A percentile compares a stretch with the other conserved stretches of the same genome.
Evolutionary conservation across 2,888 invertebrate genomes (phyloP).

Genomic region (Euplexia lucipara): DNA sequence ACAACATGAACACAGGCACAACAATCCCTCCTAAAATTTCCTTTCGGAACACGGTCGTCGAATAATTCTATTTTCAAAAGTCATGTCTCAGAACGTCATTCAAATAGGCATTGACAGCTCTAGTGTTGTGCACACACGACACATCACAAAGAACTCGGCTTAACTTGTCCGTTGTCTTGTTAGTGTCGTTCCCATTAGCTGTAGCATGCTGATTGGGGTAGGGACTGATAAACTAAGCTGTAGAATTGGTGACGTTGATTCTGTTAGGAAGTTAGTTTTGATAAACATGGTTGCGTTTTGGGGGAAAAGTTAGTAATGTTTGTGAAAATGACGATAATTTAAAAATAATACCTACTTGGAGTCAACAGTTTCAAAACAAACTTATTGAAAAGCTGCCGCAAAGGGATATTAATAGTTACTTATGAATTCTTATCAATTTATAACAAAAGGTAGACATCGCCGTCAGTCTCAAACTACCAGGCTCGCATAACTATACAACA

Average conservation of each 20-base stretch:
- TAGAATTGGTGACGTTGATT: constrained; percentile 5
- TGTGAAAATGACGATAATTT: not conserved
- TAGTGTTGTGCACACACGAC: constrained; percentile 41
- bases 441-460: constrained; percentile 20
- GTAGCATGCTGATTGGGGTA: constrained; percentile 43
- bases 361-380: constrained; percentile 3
- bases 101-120: constrained; percentile 30
- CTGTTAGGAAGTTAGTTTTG: not conserved
- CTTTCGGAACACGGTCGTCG: not conserved
- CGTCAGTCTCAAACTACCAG: constrained; percentile 28
- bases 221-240: constrained; percentile 20
- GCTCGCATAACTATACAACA: constrained; percentile 47
- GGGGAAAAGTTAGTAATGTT: not conserved
- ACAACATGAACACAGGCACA: no score
- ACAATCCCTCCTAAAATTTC: not conserved
- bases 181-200: constrained; percentile 49
- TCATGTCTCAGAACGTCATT: constrained; percentile 10
- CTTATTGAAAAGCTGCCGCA: no score
- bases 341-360: not conserved
- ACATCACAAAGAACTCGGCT: constrained; percentile 52
- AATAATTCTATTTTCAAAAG: constrained; percentile 23
- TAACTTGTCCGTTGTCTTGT: constrained; percentile 39
- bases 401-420: no score
- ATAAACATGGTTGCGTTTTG: no score
- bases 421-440: constrained; percentile 12